Evolutionary conservation across 2,113 vertebrate species (phyloP), one percentile per base, ranked within the genome.

Genomic region (Aleadryas rufinucha): DNA sequence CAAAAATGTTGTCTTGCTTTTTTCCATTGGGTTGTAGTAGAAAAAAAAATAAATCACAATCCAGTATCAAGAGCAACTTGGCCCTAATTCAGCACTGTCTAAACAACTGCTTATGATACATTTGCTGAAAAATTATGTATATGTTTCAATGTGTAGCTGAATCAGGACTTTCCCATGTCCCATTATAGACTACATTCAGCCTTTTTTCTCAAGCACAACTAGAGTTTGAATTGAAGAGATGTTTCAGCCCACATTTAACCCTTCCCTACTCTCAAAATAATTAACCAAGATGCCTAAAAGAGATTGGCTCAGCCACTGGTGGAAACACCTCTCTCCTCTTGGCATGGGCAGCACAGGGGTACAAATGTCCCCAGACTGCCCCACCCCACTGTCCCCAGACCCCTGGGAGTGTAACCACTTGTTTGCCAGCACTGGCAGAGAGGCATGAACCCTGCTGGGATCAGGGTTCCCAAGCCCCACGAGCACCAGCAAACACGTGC

Each of bases 401-500:
- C 8, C 8, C 28, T 66, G 13, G 11, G 4, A 16, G 14, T 14
- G 8, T 18, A 41, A 59, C n/a, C n/a, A n/a, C n/a, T n/a, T n/a
- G n/a, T n/a, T n/a, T 80, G 47, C 30, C 54, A 79, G 61, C 26
- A 24, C 11, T 33, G 23, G 23, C 41, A 83, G 17, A 49, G 44
- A 44, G 45, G 18, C 4, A 37, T 1, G 50, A 81, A 26, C 6
- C 11, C 19, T 26, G 2, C 31, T 47, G 47, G 47, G 33, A 35
- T 30, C 52, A 68, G 30, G 30, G 35, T 54, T 69, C 54, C 54
- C 2, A 2, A 64, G 41, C 8, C 49, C 21, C 49, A 44, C 0
- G 0, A 57, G 39, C 33, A 54, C 5, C 39, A 42, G 31, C 21
- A 91, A 70, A 69, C 22, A 6, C 0, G 0, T 8, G 16, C 26